A percentile compares a stretch with the other conserved stretches of the same genome.
phyloP scores from a whole-genome alignment of 1,140 invertebrate species.

The Heliconius eleuchia region DNA sequence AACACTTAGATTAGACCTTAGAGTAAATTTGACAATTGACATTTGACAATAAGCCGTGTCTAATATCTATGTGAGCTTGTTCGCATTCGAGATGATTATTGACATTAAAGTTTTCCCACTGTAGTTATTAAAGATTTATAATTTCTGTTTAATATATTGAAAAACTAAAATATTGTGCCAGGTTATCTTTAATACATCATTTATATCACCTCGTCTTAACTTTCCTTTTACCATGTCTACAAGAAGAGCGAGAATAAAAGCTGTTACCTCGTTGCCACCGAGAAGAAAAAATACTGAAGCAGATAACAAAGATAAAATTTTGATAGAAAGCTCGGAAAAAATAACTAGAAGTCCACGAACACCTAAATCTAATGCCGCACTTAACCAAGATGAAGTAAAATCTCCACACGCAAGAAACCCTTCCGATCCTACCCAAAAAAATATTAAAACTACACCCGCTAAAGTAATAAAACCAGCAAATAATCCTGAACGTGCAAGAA shows the following conservation, averaged over 20 bases:
- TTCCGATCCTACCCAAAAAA: slow-evolving; percentile 1
- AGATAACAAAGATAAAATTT: slow-evolving; percentile 49
- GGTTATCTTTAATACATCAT: neutral
- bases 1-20: neutral
- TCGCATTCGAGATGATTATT: neutral
- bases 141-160: neutral
- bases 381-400: slow-evolving; percentile 31
- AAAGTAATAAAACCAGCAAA: slow-evolving; percentile 20
- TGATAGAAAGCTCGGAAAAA: slow-evolving; percentile 46
- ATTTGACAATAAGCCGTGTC: neutral
- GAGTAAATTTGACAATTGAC: neutral
- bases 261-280: slow-evolving; percentile 67
- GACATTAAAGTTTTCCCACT: neutral
- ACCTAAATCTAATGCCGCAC: slow-evolving; percentile 26
- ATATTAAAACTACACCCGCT: slow-evolving; percentile 14
- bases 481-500: slow-evolving; percentile 18
- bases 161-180: neutral
- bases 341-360: slow-evolving; percentile 46
- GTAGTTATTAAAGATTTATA: neutral
- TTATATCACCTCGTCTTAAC: neutral
- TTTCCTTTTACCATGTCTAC: slow-evolving; percentile 60
- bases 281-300: slow-evolving; percentile 65
- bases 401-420: slow-evolving; percentile 23
- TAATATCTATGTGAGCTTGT: neutral
- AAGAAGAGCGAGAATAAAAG: slow-evolving; percentile 74